Evolutionary conservation across 2,888 invertebrate species (phyloP).

Genomic region (Timema cristinae): DNA sequence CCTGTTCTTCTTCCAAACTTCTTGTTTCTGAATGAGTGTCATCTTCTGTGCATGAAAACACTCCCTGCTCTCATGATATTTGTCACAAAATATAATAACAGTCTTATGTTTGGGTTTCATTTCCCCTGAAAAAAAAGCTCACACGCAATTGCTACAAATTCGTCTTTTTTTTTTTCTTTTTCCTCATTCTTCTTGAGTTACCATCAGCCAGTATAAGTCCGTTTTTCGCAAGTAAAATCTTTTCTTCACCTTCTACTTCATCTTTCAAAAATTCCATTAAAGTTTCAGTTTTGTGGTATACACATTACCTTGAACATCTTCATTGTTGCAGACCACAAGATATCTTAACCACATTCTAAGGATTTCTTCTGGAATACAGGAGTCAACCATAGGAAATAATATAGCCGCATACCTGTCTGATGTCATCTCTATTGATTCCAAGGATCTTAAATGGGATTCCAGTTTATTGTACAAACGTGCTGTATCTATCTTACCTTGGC

Average conservation of each 20-base stretch:
- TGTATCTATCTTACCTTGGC: background rate
- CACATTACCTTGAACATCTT: background rate
- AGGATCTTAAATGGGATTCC: background rate
- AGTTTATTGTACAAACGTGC: background rate
- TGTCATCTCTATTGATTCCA: constrained; percentile 1
- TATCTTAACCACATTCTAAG: background rate
- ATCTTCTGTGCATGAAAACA: background rate
- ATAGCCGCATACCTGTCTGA: background rate
- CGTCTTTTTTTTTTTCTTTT: background rate
- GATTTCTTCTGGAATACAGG: background rate
- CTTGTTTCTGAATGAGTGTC: background rate
- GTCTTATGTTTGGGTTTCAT: background rate
- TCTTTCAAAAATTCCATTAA: background rate
- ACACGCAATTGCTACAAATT: background rate
- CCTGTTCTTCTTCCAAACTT: background rate
- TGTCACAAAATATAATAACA: background rate
- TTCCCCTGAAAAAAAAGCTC: background rate
- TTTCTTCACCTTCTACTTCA: background rate
- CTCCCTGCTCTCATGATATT: background rate
- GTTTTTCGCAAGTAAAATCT: background rate
- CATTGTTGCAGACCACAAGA: background rate
- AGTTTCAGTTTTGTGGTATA: background rate
- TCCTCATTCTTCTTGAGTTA: background rate
- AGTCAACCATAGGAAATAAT: background rate
- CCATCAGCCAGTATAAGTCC: background rate